Evolutionary conservation across 2,797 vertebrate species (phyloP), one percentile per base, ranked within the genome.

Genomic region (Sorex maritimensis): DNA sequence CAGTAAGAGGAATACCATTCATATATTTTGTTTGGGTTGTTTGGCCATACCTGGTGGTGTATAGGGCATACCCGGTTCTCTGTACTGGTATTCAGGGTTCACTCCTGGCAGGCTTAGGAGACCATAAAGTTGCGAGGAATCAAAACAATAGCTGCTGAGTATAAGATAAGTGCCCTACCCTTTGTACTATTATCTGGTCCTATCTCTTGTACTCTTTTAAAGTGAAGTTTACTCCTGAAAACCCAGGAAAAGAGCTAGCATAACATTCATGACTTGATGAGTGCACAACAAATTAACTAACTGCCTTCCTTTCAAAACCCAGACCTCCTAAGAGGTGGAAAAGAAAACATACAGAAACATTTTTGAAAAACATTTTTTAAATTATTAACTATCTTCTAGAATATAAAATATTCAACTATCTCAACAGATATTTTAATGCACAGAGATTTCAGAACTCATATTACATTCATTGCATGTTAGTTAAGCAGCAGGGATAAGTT

Each of bases 401-500:
- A 97, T 95, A 89, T 28, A 84, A 95, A 83, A 94, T 97, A 96
- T 96, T 92, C 83, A 92, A 95, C 94, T 97, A 69, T 82, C 96
- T 98, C 95, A 96, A 96, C 55, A 0, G 8, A 94, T 82, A n/a
- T 95, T 96, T 97, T 96, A 95, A 97, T 14, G 49, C 63, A 97
- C 91, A 94, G 93, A 96, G 41, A 81, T 89, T 95, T 95, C 80
- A 91, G 86, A 96, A 93, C 92, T 98, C 96, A 95, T 98, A 98
- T 97, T 93, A 95, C 63, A 98, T 98, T 98, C 98, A 74, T 15
- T 91, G 92, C 96, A 96, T 96, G 96, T 75, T 81, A 24, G 1
- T 7, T 94, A 98, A 94, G 95, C 97, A 97, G 88, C 69, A 78
- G 94, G 95, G 97, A 97, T 98, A 97, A 97, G 97, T 98, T 98